Percentiles rank a stretch among this genome's conserved stretches.
phyloP scores from a whole-genome alignment of 2,113 vertebrate species.

The Pollimyrus isidori region DNA sequence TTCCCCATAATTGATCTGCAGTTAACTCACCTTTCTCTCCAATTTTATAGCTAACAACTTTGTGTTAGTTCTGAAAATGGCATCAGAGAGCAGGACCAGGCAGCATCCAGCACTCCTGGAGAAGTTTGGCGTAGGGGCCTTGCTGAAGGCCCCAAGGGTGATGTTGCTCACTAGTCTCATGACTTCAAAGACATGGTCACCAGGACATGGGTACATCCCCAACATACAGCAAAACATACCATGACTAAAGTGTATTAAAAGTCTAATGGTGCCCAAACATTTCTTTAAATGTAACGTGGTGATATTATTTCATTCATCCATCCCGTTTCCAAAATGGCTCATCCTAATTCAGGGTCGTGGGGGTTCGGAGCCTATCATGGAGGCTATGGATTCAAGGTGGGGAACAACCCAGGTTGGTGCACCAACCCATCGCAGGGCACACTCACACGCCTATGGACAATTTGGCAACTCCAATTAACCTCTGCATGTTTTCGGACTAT shows the following conservation, averaged over 20 bases:
- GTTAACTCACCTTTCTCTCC: background rate
- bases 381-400: too few species aligned
- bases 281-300: background rate
- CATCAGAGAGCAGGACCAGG: background rate
- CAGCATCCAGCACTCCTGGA: background rate
- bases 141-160: background rate
- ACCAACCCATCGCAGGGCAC: too few species aligned
- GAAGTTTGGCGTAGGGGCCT: background rate
- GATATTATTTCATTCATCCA: background rate
- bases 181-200: background rate
- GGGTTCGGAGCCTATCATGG: too few species aligned
- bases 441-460: too few species aligned
- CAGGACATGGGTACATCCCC: background rate
- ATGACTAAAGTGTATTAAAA: background rate
- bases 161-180: background rate
- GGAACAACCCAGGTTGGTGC: too few species aligned
- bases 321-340: too few species aligned
- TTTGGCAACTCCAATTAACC: too few species aligned
- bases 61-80: background rate
- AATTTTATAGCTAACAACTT: background rate
- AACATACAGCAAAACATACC: background rate
- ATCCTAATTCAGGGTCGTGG: too few species aligned
- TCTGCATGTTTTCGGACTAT: too few species aligned
- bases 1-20: background rate
- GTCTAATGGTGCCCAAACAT: background rate